Evolutionary conservation across 2,888 invertebrate species (phyloP).

Genomic region (Hyles lineata): DNA sequence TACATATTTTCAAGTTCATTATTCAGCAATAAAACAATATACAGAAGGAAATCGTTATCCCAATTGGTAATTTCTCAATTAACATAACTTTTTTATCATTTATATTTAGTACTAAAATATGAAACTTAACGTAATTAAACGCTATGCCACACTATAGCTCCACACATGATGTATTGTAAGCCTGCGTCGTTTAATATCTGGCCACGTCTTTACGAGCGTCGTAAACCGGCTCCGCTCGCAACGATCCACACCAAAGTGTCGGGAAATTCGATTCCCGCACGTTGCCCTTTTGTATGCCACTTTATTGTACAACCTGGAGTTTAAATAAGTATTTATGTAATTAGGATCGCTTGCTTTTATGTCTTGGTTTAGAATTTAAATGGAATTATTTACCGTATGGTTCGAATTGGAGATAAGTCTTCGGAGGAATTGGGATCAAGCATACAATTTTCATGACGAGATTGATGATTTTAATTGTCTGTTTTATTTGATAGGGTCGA

Average conservation of each 20-base stretch:
- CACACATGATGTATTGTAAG: slow-evolving; percentile 36
- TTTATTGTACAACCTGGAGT: slow-evolving; percentile 43
- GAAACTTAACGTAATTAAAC: not conserved
- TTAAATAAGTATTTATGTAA: too few relatives aligned
- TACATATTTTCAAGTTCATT: too few relatives aligned
- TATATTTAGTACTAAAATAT: not conserved
- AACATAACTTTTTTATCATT: too few relatives aligned
- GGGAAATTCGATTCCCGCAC: slow-evolving; percentile 66
- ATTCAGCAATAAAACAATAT: too few relatives aligned
- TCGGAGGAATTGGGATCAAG: too few relatives aligned
- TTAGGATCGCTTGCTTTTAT: too few relatives aligned
- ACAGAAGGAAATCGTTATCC: too few relatives aligned
- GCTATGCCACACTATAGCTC: not conserved
- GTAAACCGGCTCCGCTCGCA: slow-evolving; percentile 58
- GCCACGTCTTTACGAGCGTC: slow-evolving; percentile 68
- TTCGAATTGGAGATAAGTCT: not conserved
- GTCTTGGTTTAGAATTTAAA: too few relatives aligned
- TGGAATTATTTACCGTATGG: not conserved
- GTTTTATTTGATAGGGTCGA: too few relatives aligned
- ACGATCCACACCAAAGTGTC: slow-evolving; percentile 61
- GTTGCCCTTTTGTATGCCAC: slow-evolving; percentile 51
- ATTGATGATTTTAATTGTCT: not conserved
- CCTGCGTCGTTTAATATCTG: slow-evolving; percentile 60
- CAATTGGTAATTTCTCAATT: too few relatives aligned
- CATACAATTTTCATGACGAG: too few relatives aligned